A percentile compares a stretch with the other conserved stretches of the same genome.
phyloP scores from a whole-genome alignment of 2,113 vertebrate genomes.

The Pseudopodoces humilis region DNA sequence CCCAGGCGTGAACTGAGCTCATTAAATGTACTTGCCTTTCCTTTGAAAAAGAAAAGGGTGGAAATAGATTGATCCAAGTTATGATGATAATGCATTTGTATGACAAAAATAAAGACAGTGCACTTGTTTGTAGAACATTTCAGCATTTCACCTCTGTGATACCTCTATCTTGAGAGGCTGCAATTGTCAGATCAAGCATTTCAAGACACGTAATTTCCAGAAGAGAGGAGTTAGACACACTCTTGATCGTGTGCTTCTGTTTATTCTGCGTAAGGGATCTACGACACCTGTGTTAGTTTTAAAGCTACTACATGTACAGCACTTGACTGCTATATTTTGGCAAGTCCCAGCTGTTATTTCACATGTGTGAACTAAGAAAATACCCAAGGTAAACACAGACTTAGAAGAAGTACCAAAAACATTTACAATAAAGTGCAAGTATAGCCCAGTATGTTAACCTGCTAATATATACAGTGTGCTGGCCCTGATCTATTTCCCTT shows the following conservation, averaged over 20 bases:
- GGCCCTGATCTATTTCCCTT: conserved; percentile 8
- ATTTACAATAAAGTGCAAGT: conserved; percentile 67
- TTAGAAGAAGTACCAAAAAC: conserved; percentile 67
- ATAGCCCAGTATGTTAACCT: conserved; percentile 48
- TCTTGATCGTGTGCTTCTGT: conserved; percentile 64
- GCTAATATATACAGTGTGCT: conserved; percentile 48
- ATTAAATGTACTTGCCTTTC: background rate
- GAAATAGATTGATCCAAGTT: background rate
- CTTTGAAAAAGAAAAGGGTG: background rate
- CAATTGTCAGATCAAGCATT: conserved; percentile 18
- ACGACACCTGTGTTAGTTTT: conserved; percentile 75
- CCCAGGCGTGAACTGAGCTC: conserved; percentile 35
- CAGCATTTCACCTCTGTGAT: background rate
- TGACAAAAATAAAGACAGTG: background rate
- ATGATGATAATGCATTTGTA: background rate
- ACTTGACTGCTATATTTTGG: conserved; percentile 58
- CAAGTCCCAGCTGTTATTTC: conserved; percentile 73
- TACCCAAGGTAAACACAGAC: conserved; percentile 68
- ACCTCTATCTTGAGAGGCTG: conserved; percentile 10
- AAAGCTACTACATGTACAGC: conserved; percentile 60
- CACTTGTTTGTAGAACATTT: background rate
- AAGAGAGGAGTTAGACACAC: conserved; percentile 32
- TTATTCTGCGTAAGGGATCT: conserved; percentile 55
- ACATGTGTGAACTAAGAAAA: conserved; percentile 69
- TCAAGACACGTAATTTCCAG: conserved; percentile 31